Evolutionary conservation across 2,888 invertebrate genomes (phyloP), one percentile per base, ranked within the genome.

Genomic region (Lymantria dispar): DNA sequence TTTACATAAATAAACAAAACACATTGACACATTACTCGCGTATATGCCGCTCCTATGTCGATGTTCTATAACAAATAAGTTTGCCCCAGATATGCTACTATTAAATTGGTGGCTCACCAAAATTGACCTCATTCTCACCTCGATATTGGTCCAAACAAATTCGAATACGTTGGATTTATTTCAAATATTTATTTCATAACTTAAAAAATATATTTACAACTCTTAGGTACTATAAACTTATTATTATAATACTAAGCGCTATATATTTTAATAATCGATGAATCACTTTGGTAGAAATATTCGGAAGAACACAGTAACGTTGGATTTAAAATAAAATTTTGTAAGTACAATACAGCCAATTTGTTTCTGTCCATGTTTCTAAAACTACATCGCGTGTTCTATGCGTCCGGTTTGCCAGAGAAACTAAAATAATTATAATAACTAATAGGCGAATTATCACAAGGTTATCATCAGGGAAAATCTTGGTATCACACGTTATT

Each of bases 321-420:
- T 52, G 49, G 39, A 48, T 52, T 38, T 63, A 62, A 60, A 61
- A 61, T 49, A 59, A 61, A 33, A 59, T 70, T 74, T 78, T 60
- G 60, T 89, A 90, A 90, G 89, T 90, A 90, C 89, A 80, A 73
- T 47, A 43, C 52, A 83, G 86, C 89, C 88, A 87, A 87, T 87
- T 74, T 76, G 74, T 82, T 80, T 72, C 66, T 63, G 70, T 65
- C 62, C 61, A 59, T 62, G 73, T 75, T 67, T 33, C 14, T 42
- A 41, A 7, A 65, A 67, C 67, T 74, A 75, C 70, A 84, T 84
- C 90, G 90, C 90, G 90, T 90, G 90, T 89, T 89, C 90, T 83
- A 87, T 76, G 77, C 85, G 82, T 74, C 76, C 76, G 58, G 71
- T 71, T 72, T 76, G 11, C 74, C 72, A 78, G 68, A 71, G 70